Base-by-base conservation (phyloP, 2,113 vertebrate species). In the Nyctibius bracteatus region DNA sequence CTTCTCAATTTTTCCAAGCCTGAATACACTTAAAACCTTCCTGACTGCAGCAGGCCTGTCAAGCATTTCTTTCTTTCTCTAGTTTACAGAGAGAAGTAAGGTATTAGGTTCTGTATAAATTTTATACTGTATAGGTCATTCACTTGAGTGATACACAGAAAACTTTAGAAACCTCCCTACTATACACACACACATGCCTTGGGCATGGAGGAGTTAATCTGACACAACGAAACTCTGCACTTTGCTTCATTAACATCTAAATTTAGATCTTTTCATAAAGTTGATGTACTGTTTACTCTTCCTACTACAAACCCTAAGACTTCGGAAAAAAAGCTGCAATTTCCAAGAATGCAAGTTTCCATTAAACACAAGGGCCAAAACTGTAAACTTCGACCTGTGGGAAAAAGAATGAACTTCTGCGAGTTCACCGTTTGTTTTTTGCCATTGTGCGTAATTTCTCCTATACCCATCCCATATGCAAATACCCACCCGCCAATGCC, bases 281-380 rank as follows among this genome's bases (percentile, higher is more conserved):
- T 66, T 92, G 91, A 85, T 43, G 57, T 28, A 78, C 27, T 96
- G 91, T 97, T 97, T 97, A 94, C 94, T 74, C 92, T 94, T 81
- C 86, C 63, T 83, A 37, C 91, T 91, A 78, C 77, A 68, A 80
- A 93, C 52, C 39, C 57, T 15, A 81, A 90, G 72, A 81, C 94
- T 80, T 95, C 3, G 78, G 61, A 78, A 85, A 95, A 96, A 96
- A 81, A 65, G 31, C 74, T 55, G n/a, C 59, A 58, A 94, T 95
- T 97, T 98, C 95, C 97, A 97, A 96, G 97, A 98, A 98, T 95
- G 94, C 70, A 97, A 98, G 84, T 97, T 98, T 98, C 97, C 97
- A 97, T 97, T 97, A 94, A 95, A 74, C 75, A 71, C 55, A 21
- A 47, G 79, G 66, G 95, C 92, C 95, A 98, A 96, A 93, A 91